Conservation (phyloP, 2,888 invertebrate species). For the Pterostichus niger region DNA sequence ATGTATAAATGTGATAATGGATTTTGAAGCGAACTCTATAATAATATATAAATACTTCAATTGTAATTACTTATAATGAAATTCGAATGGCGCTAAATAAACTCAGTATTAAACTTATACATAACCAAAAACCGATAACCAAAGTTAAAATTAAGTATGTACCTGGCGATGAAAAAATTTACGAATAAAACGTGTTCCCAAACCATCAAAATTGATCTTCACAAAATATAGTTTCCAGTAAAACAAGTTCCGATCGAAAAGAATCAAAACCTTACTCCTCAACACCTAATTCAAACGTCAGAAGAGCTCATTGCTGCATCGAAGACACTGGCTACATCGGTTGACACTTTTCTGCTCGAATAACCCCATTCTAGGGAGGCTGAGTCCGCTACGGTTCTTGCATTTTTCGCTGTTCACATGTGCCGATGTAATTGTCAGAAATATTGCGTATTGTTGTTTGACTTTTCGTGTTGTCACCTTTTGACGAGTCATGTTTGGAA, state of each 20-base stretch:
- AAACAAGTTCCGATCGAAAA: conserved; percentile 41
- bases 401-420: not conserved
- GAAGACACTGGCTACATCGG: conserved; percentile 58
- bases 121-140: not conserved
- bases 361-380: conserved; percentile 48
- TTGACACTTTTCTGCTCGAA: conserved; percentile 66
- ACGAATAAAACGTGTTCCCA: not conserved
- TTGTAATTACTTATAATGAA: too few relatives aligned
- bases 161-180: not conserved
- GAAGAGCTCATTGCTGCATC: conserved; percentile 56
- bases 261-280: conserved; percentile 58
- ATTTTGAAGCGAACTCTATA: too few relatives aligned
- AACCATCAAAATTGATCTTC: conserved; percentile 56
- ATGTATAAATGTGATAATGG: too few relatives aligned
- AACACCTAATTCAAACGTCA: conserved; percentile 66
- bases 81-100: not conserved
- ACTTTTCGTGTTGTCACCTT: conserved; percentile 43
- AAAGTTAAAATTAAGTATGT: not conserved
- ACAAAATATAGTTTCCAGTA: conserved; percentile 55
- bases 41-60: too few relatives aligned
- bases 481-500: conserved; percentile 23
- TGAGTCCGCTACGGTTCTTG: not conserved
- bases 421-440: conserved; percentile 17
- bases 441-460: conserved; percentile 44
- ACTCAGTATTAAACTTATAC: not conserved